These are phyloP conservation scores for Chrysochloris asiatica DNA, from an alignment of 2,113 vertebrate species.

Conservation along the genomic window DNA sequence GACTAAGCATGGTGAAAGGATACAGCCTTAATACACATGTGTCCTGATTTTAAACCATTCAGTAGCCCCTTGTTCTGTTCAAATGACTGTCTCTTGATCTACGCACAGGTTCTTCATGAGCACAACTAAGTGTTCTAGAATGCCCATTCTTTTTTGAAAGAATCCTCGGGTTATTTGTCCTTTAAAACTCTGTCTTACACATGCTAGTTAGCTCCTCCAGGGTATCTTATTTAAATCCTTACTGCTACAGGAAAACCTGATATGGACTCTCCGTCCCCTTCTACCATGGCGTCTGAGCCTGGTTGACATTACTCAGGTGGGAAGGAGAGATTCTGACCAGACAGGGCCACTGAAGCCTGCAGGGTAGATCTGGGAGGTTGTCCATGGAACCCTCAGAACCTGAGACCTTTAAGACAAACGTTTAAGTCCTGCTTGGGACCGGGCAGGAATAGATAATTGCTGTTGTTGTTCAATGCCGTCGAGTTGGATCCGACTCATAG, in stretches of 20 bases:
- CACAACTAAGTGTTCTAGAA: no score
- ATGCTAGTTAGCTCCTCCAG: background rate
- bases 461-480: no score
- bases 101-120: no score
- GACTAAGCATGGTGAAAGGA: no score
- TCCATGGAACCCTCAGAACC: no score
- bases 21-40: no score
- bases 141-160: no score
- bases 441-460: background rate
- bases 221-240: background rate
- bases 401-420: background rate
- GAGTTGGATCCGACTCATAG: no score
- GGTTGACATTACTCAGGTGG: background rate
- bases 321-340: background rate
- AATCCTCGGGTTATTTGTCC: background rate
- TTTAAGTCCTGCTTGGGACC: background rate
- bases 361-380: background rate
- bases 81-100: no score
- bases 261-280: background rate
- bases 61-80: no score
- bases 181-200: background rate
- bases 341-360: background rate
- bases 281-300: background rate
- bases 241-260: background rate
- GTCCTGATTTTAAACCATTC: no score